Base-by-base conservation (phyloP, 2,797 vertebrate genomes). In the Pseudochromis fuscus region DNA sequence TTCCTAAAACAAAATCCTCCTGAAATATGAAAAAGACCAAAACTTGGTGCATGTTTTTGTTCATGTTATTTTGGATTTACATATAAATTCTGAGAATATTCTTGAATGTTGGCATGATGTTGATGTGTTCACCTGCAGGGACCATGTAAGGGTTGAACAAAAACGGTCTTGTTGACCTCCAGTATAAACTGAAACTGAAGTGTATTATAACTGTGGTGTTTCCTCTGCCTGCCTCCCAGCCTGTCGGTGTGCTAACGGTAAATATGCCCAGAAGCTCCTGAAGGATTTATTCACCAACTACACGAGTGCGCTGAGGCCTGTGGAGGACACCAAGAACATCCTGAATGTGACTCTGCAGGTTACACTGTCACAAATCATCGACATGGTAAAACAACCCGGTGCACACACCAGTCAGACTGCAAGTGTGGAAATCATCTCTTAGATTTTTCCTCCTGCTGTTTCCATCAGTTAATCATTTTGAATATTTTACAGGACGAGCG, bases 291-390 rank as follows among this genome's bases (percentile, higher is more conserved):
- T 98, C 23, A 59, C 87, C 79, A 95, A 92, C 87, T 93, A 92
- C 28, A 91, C 86, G 0, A 92, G 87, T 3, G 95, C 96, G 1
- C 87, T 97, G 91, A 89, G 96, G 45, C 97, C 96, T 0, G 96
- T 96, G 81, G 94, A 95, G 51, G 95, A 98, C 89, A 98, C 96
- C 0, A 92, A 95, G 44, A 91, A 87, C 71, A 93, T 93, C 4
- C 91, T 98, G 68, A 98, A 96, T 3, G 96, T 98, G 80, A 98
- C 96, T 15, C 92, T 98, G 25, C 96, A 96, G 88, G 90, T 98
- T 87, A 98, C 96, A 6, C 81, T 98, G 31, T 96, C 96, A 50
- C 97, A 98, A 89, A 96, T 98, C 82, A 98, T 98, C 5, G 96
- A 97, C 88, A 97, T 98, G 97, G 97, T 98, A 92, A 88, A 37